Evolutionary conservation across 1,140 invertebrate genomes (phyloP).

Genomic region (Drosophila sp.): DNA sequence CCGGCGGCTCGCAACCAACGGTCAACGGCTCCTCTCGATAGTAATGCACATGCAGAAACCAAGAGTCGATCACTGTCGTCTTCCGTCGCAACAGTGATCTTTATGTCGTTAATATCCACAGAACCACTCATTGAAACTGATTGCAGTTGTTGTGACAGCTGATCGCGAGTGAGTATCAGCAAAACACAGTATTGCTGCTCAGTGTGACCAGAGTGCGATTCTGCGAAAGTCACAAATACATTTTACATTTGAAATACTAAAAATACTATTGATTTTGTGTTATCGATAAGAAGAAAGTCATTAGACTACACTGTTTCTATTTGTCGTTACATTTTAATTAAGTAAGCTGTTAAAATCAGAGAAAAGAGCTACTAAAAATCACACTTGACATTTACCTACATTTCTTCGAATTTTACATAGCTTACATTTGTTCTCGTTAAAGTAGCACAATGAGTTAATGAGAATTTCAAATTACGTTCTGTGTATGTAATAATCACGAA

Average conservation of each 20-base stretch:
- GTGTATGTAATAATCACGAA: not conserved
- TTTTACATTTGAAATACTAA: constrained; percentile 10
- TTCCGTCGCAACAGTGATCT: constrained; percentile 39
- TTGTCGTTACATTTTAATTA: not conserved
- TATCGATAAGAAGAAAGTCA: not conserved
- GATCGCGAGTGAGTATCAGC: not conserved
- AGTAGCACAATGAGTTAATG: constrained; percentile 3
- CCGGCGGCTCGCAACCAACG: constrained; percentile 45
- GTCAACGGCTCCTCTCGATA: constrained; percentile 69
- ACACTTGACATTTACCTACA: too few species aligned
- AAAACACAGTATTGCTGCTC: not conserved
- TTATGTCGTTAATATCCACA: not conserved
- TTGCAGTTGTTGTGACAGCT: not conserved
- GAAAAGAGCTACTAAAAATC: too few species aligned
- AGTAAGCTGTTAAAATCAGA: too few species aligned
- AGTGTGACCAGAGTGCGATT: constrained; percentile 14
- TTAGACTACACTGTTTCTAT: not conserved
- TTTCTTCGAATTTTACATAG: too few species aligned
- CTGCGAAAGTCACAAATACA: not conserved
- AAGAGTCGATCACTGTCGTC: constrained; percentile 39
- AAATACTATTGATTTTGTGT: not conserved
- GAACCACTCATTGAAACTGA: not conserved
- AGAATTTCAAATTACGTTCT: not conserved
- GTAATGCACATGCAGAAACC: constrained; percentile 60
- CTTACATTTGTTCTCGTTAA: not conserved